Conservation (phyloP, 2,797 vertebrate genomes). For the Microctenopoma steveboyesi region DNA sequence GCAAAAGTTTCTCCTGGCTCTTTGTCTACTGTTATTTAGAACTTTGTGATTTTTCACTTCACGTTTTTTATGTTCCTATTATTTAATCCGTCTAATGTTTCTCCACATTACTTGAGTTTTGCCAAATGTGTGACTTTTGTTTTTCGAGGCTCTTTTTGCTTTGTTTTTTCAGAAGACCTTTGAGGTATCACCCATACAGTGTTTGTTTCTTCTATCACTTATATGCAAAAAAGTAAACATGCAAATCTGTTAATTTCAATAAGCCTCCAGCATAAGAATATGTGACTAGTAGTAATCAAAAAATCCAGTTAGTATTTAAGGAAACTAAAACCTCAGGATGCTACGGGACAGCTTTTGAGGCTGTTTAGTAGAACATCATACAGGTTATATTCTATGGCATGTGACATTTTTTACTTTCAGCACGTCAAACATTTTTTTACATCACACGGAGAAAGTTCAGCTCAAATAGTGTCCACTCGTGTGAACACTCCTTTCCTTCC, state of each 20-base stretch:
- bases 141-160: neutral
- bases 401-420: neutral
- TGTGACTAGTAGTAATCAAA: neutral
- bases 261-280: neutral
- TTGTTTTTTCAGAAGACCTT: neutral
- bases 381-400: neutral
- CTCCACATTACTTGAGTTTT: neutral
- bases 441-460: neutral
- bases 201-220: conserved; percentile 3
- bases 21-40: neutral
- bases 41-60: neutral
- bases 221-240: conserved; percentile 36
- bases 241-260: conserved; percentile 19
- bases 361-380: neutral
- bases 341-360: neutral
- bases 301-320: neutral
- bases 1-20: conserved; percentile 13
- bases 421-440: neutral
- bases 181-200: conserved; percentile 1
- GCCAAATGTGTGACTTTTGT: neutral
- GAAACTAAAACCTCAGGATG: neutral
- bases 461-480: conserved; percentile 6
- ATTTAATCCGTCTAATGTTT: neutral
- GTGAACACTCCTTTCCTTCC: neutral
- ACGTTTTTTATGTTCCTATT: conserved; percentile 3